Evolutionary conservation across 2,113 vertebrate genomes (phyloP).

Genomic region (Spilogale gracilis): DNA sequence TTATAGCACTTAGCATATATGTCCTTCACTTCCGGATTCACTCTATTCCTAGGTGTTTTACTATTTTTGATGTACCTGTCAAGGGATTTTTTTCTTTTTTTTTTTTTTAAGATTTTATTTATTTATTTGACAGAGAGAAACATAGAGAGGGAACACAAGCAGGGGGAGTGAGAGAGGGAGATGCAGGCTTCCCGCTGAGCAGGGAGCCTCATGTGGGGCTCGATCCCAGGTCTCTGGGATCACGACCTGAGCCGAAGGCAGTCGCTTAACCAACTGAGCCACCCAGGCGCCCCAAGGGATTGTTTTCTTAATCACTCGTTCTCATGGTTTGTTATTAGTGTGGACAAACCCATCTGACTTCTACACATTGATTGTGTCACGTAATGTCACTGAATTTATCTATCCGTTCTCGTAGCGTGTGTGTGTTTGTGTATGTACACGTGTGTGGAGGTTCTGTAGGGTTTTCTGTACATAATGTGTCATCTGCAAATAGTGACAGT

Average conservation of each 20-base stretch:
- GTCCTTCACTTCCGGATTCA: neutral
- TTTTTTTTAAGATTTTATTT: too few species aligned
- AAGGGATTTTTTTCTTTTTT: too few species aligned
- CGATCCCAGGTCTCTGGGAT: too few species aligned
- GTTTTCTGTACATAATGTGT: accelerated
- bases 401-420: neutral
- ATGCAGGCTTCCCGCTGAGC: too few species aligned
- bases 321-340: neutral
- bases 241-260: too few species aligned
- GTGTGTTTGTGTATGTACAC: neutral
- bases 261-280: too few species aligned
- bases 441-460: neutral
- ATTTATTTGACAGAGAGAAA: too few species aligned
- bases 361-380: too few species aligned
- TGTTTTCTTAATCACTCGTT: neutral
- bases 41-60: neutral
- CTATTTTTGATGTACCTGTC: neutral
- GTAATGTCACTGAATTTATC: accelerated
- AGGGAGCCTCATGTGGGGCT: too few species aligned
- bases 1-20: accelerated
- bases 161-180: too few species aligned
- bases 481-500: neutral
- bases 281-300: too few species aligned
- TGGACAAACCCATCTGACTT: neutral
- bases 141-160: too few species aligned